Base-by-base conservation (phyloP, 2,888 invertebrate species). In the Serripes groenlandicus region DNA sequence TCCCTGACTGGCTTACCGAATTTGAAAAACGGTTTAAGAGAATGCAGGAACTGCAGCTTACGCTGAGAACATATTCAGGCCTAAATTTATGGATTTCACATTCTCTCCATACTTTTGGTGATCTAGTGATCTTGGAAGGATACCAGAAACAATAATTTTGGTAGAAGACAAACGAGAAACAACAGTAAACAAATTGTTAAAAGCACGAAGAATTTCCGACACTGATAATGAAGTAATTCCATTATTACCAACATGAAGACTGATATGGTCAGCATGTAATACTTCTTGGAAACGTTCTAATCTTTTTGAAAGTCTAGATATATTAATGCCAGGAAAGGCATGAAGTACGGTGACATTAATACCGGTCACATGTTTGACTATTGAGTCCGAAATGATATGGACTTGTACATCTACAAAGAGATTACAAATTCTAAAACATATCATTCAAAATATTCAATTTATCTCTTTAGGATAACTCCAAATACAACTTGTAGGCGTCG, bases 381-480 rank as follows among this genome's bases (percentile, higher is more conserved):
- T 60, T 15, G 60, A 60, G 60, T 60, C 60, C 32, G 60, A 60
- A 18, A 60, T n/a, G n/a, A n/a, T n/a, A n/a, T n/a, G n/a, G n/a
- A n/a, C n/a, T n/a, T n/a, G n/a, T n/a, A n/a, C n/a, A n/a, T n/a
- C n/a, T n/a, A n/a, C n/a, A n/a, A n/a, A n/a, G 56, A n/a, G 56
- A 23, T 23, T 26, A 56, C 21, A 11, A 56, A 56, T 56, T 56
- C n/a, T n/a, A n/a, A n/a, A 54, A 21, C 54, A 54, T 54, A 7
- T 21, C 5, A 5, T 54, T 21, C 23, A 54, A 54, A 54, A 54
- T 54, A 54, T 5, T 4, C n/a, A 54, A 54, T 21, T 7, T 54
- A 23, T 54, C 54, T 21, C n/a, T 7, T 23, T 23, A 54, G 23
- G 54, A n/a, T n/a, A 15, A 21, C n/a, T 54, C 54, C n/a, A 54